Base-by-base conservation (phyloP, 2,797 vertebrate species). In the Lepilemur ruficaudatus region DNA sequence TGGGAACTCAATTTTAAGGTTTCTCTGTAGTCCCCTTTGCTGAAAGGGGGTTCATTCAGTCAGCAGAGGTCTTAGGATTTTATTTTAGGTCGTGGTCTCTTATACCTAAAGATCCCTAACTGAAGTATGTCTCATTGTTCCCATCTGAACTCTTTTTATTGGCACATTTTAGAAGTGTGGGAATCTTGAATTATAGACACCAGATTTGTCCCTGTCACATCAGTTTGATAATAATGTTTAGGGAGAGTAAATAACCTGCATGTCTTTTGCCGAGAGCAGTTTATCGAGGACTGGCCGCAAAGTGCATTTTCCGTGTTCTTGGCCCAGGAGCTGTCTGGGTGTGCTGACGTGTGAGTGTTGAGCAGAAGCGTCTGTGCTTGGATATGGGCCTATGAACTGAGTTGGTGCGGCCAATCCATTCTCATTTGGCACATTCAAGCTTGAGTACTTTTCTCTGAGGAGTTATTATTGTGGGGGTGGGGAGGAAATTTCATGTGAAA, bases 311-410 rank as follows among this genome's bases (percentile, higher is more conserved):
- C 76, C 6, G 10, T 4, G 5, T 82, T 59, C 88, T 65, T 23
- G 75, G 75, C 30, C 41, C 8, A 20, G n/a, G 57, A n/a, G 32
- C n/a, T 15, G 1, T 28, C 48, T 25, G 13, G 80, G 17, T 8
- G 43, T 61, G 1, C 1, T 43, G 52, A 76, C 0, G 23, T 28
- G 8, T 63, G 4, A 14, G 32, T 5, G 12, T 13, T 2, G 89
- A 82, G 92, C 43, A 7, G 28, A 2, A 63, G n/a, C 2, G 1
- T 57, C 6, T 0, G 23, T 0, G 1, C 57, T 23, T 55, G 59
- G 70, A 14, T 12, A 3, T 0, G 23, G 48, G 57, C 18, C 48
- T 46, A 22, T 22, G 78, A 72, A 20, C 7, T 17, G 78, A 50
- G 50, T 35, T 63, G 1, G 4, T 20, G 43, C 14, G 89, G 82